These are phyloP conservation scores for Cyrtonyx montezumae DNA, from an alignment of 2,113 vertebrate genomes.

Conservation along the genomic window DNA sequence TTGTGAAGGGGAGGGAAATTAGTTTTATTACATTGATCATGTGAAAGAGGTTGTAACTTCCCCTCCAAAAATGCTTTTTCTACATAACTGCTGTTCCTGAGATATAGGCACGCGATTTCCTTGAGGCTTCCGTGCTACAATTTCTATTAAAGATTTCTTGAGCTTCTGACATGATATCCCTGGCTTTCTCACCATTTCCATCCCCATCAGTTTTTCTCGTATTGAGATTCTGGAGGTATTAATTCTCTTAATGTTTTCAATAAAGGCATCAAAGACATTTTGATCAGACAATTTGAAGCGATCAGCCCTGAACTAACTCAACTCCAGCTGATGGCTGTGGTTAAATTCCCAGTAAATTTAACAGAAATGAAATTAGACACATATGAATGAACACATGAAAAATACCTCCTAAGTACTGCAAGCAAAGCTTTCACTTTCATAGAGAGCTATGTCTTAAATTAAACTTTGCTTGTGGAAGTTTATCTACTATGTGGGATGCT, in stretches of 20 bases:
- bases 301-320: not conserved
- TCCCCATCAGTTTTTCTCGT: not conserved
- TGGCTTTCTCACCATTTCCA: not conserved
- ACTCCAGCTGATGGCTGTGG: not conserved
- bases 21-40: not conserved
- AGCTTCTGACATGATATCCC: not conserved
- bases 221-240: not conserved
- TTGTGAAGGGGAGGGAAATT: rapidly evolving
- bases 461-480: not conserved
- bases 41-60: not conserved
- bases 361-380: not conserved
- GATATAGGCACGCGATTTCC: not conserved
- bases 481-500: not conserved
- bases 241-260: not conserved
- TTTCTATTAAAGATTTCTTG: not conserved
- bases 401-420: not conserved
- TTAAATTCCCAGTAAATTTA: not conserved
- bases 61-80: not conserved
- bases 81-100: not conserved
- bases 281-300: not conserved
- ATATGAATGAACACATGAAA: not conserved
- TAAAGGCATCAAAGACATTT: not conserved
- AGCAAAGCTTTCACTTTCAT: slow-evolving; percentile 24
- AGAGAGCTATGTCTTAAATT: not conserved
- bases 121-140: not conserved